Conservation (phyloP, 2,113 vertebrate genomes). For the Mesoclemmys tuberculata region DNA sequence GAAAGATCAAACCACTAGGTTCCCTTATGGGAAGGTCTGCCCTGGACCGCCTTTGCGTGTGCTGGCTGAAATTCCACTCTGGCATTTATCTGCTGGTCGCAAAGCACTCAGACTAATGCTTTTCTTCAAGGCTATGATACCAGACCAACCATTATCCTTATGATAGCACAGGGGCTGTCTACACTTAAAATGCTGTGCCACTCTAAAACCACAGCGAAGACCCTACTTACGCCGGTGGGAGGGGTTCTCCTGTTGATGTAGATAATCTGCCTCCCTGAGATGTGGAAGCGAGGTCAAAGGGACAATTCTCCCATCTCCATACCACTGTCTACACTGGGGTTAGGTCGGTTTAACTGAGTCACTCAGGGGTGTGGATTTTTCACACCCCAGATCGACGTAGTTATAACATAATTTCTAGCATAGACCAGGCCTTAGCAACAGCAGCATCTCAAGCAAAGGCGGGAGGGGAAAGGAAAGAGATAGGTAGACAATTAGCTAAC, state of each 20-base stretch:
- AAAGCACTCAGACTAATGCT: conserved; percentile 50
- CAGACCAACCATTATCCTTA: conserved; percentile 75
- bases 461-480: conserved; percentile 65
- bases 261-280: too few relatives aligned
- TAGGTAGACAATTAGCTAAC: conserved; percentile 82
- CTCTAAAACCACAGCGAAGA: neutral
- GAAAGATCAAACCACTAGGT: neutral
- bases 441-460: conserved; percentile 66
- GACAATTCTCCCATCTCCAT: neutral
- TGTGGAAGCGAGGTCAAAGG: neutral
- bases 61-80: conserved; percentile 17
- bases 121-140: conserved; percentile 58
- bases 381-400: neutral
- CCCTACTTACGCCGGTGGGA: neutral
- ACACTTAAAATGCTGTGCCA: neutral
- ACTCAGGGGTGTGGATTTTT: too few relatives aligned
- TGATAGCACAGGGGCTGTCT: conserved; percentile 71
- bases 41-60: neutral
- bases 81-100: conserved; percentile 28
- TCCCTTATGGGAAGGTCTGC: neutral
- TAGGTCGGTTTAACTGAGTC: neutral
- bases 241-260: neutral
- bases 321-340: neutral
- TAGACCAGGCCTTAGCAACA: conserved; percentile 46
- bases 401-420: neutral